These are phyloP conservation scores for Knipowitschia caucasica DNA, from an alignment of 2,797 vertebrate genomes.

Conservation along the genomic window DNA sequence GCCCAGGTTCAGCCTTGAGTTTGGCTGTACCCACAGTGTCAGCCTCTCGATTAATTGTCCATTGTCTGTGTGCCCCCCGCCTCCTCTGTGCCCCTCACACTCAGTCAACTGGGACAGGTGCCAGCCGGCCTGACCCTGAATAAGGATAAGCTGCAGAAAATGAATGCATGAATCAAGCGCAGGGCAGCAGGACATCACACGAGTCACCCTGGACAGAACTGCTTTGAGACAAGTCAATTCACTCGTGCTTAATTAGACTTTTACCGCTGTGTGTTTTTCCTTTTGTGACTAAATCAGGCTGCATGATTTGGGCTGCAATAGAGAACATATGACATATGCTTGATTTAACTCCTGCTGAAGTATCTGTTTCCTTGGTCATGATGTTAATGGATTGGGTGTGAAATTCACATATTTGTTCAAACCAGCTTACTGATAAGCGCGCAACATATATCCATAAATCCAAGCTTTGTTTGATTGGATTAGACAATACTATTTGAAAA, in stretches of 20 bases:
- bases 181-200: slow-evolving; percentile 13
- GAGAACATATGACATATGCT: background rate
- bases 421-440: too few species aligned
- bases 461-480: too few species aligned
- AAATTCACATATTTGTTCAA: too few species aligned
- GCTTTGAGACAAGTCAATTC: slow-evolving; percentile 48
- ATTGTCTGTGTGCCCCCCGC: slow-evolving; percentile 3
- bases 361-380: too few species aligned
- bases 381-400: background rate
- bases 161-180: slow-evolving; percentile 10
- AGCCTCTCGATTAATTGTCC: slow-evolving; percentile 12
- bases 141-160: slow-evolving; percentile 7
- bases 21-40: slow-evolving; percentile 5
- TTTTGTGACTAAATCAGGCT: slow-evolving; percentile 33
- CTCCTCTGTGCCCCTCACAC: background rate
- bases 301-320: slow-evolving; percentile 22
- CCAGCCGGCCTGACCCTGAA: slow-evolving; percentile 1
- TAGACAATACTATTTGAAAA: too few species aligned
- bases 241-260: slow-evolving; percentile 52
- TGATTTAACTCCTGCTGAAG: background rate
- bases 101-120: slow-evolving; percentile 8
- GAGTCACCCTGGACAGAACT: slow-evolving; percentile 19
- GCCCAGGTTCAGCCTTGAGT: background rate
- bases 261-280: slow-evolving; percentile 33
- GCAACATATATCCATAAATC: too few species aligned